phyloP scores from a whole-genome alignment of 2,113 vertebrate genomes.

The Macquaria australasica region DNA sequence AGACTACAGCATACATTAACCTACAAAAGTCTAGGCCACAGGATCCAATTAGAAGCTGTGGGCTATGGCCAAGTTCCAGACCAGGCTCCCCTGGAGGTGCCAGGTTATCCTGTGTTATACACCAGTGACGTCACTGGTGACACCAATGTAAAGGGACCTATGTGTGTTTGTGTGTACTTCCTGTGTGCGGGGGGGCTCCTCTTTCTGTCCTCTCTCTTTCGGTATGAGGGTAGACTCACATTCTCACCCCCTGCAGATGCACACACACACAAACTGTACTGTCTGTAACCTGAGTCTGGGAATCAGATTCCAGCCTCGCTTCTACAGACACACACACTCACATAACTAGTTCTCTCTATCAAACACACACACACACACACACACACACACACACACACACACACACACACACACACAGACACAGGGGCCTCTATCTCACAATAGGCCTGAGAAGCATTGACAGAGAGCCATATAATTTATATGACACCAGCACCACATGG shows the following conservation, averaged over 20 bases:
- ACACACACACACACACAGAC: constrained; percentile 11
- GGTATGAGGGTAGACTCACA: constrained; percentile 14
- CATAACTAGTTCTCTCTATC: constrained; percentile 3
- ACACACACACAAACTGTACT: background rate
- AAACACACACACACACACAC: background rate
- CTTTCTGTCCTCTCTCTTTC: no score
- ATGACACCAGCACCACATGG: constrained; percentile 54
- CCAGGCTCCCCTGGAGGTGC: constrained; percentile 28
- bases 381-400: background rate
- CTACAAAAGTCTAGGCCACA: background rate
- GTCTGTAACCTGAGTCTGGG: constrained; percentile 64
- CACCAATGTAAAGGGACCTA: constrained; percentile 40
- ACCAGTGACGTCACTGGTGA: constrained; percentile 42
- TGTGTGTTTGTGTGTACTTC: constrained; percentile 51
- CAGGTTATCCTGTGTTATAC: constrained; percentile 46
- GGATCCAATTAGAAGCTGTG: constrained; percentile 6
- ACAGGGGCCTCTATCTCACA: constrained; percentile 37
- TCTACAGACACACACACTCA: constrained; percentile 5
- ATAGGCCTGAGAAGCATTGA: constrained; percentile 47
- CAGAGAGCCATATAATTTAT: constrained; percentile 53
- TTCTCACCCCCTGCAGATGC: constrained; percentile 25
- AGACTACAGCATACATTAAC: constrained; percentile 1
- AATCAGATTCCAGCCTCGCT: constrained; percentile 66
- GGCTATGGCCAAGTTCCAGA: background rate
- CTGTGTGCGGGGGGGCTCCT: constrained; percentile 38